Conservation (phyloP, 2,113 vertebrate genomes). For the Bubo blakistoni region DNA sequence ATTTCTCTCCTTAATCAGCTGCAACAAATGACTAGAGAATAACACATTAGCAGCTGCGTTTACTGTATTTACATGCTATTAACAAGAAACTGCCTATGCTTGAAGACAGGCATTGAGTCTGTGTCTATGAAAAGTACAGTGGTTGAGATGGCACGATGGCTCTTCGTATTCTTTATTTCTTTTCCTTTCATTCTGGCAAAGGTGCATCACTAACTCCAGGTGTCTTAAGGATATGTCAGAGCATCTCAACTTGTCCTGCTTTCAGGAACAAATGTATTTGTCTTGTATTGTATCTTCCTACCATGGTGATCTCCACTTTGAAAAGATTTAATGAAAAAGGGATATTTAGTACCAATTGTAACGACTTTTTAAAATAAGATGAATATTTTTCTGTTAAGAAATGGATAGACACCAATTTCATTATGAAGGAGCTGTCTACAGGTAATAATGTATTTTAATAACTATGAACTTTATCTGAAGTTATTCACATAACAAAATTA, state of each 20-base stretch:
- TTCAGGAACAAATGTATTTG: neutral
- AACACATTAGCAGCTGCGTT: slow-evolving; percentile 50
- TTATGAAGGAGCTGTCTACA: neutral
- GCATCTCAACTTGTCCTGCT: neutral
- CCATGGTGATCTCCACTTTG: neutral
- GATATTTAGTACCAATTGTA: neutral
- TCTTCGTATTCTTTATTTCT: neutral
- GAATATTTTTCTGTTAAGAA: neutral
- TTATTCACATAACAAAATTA: neutral
- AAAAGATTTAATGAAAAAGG: neutral
- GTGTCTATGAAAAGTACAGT: neutral
- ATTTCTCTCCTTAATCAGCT: slow-evolving; percentile 63
- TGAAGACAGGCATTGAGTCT: neutral
- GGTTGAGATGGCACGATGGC: neutral
- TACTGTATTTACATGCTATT: slow-evolving; percentile 42
- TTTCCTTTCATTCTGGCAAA: neutral
- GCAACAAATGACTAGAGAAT: slow-evolving; percentile 49
- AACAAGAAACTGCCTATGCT: neutral
- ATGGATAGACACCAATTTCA: neutral
- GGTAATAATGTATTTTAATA: neutral
- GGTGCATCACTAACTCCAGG: neutral
- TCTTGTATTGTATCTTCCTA: neutral
- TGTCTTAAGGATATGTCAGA: neutral
- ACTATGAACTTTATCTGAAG: neutral
- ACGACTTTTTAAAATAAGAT: neutral